Conservation (phyloP, 2,888 invertebrate genomes). For the Ypsolopha sequella region DNA sequence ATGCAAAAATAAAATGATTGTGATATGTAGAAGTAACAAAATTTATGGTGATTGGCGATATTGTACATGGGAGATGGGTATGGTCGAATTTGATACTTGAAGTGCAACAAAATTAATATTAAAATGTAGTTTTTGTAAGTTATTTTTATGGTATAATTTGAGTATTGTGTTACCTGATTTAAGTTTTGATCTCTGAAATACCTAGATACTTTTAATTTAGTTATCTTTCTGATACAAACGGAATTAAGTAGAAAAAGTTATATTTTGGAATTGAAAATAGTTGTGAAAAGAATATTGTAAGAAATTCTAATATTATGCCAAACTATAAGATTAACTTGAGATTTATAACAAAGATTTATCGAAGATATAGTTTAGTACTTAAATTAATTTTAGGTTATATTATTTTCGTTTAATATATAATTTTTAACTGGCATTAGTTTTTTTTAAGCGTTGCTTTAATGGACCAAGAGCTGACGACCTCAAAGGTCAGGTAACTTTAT, state of each 20-base stretch:
- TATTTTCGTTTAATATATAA: background rate
- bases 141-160: conserved; percentile 11
- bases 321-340: conserved; percentile 57
- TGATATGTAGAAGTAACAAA: too few relatives aligned
- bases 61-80: too few relatives aligned
- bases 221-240: background rate
- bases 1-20: too few relatives aligned
- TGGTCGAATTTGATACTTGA: conserved; percentile 32
- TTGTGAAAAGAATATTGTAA: too few relatives aligned
- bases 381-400: conserved; percentile 20
- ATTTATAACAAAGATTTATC: conserved; percentile 24
- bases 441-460: background rate
- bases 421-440: background rate
- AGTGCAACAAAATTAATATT: conserved; percentile 10
- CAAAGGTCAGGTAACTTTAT: too few relatives aligned
- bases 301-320: conserved; percentile 27
- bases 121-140: conserved; percentile 20
- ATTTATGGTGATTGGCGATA: too few relatives aligned
- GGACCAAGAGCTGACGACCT: too few relatives aligned
- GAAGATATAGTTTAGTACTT: conserved; percentile 14
- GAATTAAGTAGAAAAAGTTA: conserved; percentile 23
- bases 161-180: conserved; percentile 54
- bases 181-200: conserved; percentile 54
- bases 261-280: conserved; percentile 5
- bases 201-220: conserved; percentile 10